Percentiles rank a stretch among this genome's conserved stretches.
These are phyloP conservation scores for Eurois occulta DNA, from an alignment of 2,888 invertebrate genomes.

Conservation along the genomic window DNA sequence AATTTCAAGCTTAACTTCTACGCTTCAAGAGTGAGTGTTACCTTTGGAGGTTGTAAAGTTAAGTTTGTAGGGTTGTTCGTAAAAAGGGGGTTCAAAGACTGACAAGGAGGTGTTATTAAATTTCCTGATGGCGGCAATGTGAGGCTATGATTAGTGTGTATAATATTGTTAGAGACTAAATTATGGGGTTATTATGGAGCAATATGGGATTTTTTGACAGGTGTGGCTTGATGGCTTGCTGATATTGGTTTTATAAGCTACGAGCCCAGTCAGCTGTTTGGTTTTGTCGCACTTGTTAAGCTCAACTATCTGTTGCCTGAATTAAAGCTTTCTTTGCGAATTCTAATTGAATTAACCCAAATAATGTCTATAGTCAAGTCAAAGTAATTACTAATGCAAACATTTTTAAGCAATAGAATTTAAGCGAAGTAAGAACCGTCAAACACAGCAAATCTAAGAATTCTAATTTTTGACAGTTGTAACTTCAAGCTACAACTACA, in stretches of 20 bases:
- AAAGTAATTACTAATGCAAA: too few species aligned
- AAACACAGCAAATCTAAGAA: too few species aligned
- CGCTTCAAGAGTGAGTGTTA: constrained; percentile 17
- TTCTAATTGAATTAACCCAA: too few species aligned
- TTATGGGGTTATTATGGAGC: constrained; percentile 64
- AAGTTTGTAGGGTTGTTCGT: constrained; percentile 68
- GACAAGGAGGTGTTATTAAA: constrained; percentile 87
- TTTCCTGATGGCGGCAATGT: constrained; percentile 83
- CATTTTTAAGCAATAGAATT: too few species aligned
- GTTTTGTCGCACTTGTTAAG: too few species aligned
- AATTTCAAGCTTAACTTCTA: constrained; percentile 53
- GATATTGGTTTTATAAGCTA: neutral
- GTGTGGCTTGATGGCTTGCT: constrained; percentile 57
- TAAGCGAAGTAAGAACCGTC: too few species aligned
- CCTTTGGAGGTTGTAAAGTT: constrained; percentile 22
- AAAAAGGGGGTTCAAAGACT: constrained; percentile 79
- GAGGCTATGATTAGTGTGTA: constrained; percentile 84
- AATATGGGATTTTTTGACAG: constrained; percentile 72
- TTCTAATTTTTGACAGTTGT: too few species aligned
- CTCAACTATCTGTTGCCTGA: too few species aligned
- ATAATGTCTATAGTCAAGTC: too few species aligned
- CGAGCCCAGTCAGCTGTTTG: too few species aligned
- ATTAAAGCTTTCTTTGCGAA: too few species aligned
- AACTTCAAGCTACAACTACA: too few species aligned
- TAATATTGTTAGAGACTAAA: constrained; percentile 71